Base-by-base conservation (phyloP, 1,140 invertebrate species). In the Listronotus oregonensis region DNA sequence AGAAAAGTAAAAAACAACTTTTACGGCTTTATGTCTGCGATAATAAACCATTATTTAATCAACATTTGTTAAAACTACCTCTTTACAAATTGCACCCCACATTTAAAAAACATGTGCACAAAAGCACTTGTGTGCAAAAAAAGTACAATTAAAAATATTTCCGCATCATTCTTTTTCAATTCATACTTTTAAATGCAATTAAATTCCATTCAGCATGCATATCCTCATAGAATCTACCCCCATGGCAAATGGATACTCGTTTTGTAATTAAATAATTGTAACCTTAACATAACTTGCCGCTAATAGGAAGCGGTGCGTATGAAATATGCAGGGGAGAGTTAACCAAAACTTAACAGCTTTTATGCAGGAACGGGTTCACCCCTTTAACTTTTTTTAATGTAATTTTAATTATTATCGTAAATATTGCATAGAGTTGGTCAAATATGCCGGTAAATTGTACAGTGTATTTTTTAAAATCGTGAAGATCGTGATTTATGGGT, bases 251-350 rank as follows among this genome's bases (percentile, higher is more conserved):
- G 61, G 46, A 64, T 40, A 64, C 50, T 32, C 46, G 34, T 47
- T 55, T 37, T 39, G 47, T 55, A 64, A 64, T 64, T 54, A 64
- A 64, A 64, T 64, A 64, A 64, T 64, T 64, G 61, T 64, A 56
- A 56, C 44, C 61, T 64, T 64, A 64, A 47, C 61, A 55, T 64
- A 64, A 64, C 61, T 62, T 42, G 59, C 31, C 47, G 59, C 50
- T 60, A 60, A 60, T 60, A 60, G 43, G 17, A 49, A 60, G 32
- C 44, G 43, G 43, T 49, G 57, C 57, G 44, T 46, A 62, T 62
- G 49, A 43, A 51, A 34, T 47, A 27, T 47, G 44, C 21, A 44
- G 49, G 50, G 49, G 17, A 11, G 49, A 42, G 31, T 11, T 51
- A 59, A 59, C 56, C 43, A 49, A 27, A 37, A 47, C 32, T 15